Conservation (phyloP, 2,797 vertebrate species). For the Molossus molossus region DNA sequence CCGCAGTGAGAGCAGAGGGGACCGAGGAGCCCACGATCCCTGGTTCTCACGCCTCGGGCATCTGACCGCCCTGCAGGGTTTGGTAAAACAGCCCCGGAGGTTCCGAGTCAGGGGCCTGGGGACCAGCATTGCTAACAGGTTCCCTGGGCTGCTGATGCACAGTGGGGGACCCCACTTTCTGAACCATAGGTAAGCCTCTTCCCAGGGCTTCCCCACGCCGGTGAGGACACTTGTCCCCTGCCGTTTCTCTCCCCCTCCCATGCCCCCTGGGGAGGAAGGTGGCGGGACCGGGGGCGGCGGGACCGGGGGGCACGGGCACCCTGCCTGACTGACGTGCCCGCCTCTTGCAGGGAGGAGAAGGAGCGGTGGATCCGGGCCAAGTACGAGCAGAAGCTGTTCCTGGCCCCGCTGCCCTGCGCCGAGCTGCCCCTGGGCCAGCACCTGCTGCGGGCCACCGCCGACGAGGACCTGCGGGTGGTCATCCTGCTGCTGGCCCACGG, state of each 20-base stretch:
- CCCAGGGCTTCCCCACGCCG: rapidly evolving
- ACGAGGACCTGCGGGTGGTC: constrained; percentile 94
- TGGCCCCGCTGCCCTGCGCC: constrained; percentile 92
- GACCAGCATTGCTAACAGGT: background rate
- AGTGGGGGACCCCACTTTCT: rapidly evolving
- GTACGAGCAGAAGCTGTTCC: constrained; percentile 98
- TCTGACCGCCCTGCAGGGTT: background rate
- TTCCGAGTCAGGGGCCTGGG: background rate
- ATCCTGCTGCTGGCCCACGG: constrained; percentile 97
- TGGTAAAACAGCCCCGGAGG: rapidly evolving
- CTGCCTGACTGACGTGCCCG: rapidly evolving
- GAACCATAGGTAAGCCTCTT: rapidly evolving
- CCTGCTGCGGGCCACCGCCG: constrained; percentile 94
- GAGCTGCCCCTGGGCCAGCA: constrained; percentile 96
- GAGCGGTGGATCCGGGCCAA: constrained; percentile 99
- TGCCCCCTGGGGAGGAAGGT: background rate
- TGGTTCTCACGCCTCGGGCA: background rate
- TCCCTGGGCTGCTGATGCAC: no score
- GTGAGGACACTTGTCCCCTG: background rate
- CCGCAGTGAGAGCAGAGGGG: background rate
- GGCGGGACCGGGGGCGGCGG: rapidly evolving
- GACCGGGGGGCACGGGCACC: no score
- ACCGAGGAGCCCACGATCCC: no score
- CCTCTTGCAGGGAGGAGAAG: constrained; percentile 93
- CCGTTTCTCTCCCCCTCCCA: rapidly evolving